These are phyloP conservation scores for Ectobius pallidus DNA, from an alignment of 2,888 invertebrate species.

Conservation along the genomic window DNA sequence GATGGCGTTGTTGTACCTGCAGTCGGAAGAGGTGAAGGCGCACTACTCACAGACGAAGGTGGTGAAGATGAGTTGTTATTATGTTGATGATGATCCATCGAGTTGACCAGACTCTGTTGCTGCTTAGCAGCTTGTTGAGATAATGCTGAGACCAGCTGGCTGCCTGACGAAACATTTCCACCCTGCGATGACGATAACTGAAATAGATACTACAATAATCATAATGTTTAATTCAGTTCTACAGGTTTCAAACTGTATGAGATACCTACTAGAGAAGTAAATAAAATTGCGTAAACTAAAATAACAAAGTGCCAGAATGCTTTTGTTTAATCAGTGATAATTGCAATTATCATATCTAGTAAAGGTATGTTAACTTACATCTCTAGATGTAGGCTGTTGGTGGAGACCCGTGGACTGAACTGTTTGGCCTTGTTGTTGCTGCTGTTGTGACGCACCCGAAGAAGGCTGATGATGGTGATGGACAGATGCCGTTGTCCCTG, in stretches of 20 bases:
- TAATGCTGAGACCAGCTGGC: slow-evolving; percentile 26
- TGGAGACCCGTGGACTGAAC: slow-evolving; percentile 6
- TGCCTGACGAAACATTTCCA: slow-evolving; percentile 8
- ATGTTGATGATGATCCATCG: slow-evolving; percentile 43
- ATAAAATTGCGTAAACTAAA: no score
- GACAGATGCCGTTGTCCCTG: not conserved
- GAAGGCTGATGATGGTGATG: slow-evolving; percentile 10
- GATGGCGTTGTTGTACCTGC: slow-evolving; percentile 43
- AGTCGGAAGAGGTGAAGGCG: slow-evolving; percentile 60
- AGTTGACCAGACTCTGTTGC: slow-evolving; percentile 37
- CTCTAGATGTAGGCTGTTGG: slow-evolving; percentile 12
- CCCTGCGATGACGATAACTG: slow-evolving; percentile 15
- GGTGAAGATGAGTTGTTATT: slow-evolving; percentile 49
- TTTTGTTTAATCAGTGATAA: no score
- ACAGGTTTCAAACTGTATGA: no score
- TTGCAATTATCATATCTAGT: no score
- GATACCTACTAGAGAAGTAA: no score
- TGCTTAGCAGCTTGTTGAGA: slow-evolving; percentile 29
- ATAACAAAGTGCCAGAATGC: no score
- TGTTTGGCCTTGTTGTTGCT: not conserved
- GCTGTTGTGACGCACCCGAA: slow-evolving; percentile 7
- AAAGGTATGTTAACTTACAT: slow-evolving; percentile 21
- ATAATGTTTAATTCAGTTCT: no score
- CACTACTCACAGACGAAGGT: slow-evolving; percentile 60
- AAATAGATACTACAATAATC: no score